Percentiles rank a stretch among this genome's conserved stretches.
These are phyloP conservation scores for Ethmia dodecea DNA, from an alignment of 2,888 invertebrate genomes.

Conservation along the genomic window DNA sequence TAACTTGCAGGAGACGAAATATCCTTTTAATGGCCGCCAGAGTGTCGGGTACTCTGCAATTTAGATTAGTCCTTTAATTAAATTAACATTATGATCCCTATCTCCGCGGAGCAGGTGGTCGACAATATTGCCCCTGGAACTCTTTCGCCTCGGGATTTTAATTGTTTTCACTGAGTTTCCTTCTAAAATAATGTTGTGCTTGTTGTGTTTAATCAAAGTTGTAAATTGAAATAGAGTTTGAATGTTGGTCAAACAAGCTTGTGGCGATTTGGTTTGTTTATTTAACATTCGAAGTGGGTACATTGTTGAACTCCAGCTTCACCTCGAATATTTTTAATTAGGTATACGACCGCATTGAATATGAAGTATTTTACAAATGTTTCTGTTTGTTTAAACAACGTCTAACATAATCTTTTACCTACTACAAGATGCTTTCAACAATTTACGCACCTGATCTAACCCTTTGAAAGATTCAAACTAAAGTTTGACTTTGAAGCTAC, in stretches of 20 bases:
- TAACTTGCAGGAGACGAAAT: slow-evolving; percentile 67
- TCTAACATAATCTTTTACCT: too few species aligned
- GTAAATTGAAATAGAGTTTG: too few species aligned
- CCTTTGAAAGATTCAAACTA: slow-evolving; percentile 21
- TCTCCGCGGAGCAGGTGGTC: slow-evolving; percentile 69
- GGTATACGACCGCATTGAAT: too few species aligned
- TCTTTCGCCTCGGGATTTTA: slow-evolving; percentile 51
- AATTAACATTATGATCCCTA: slow-evolving; percentile 77
- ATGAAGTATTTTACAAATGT: too few species aligned
- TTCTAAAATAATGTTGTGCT: neutral
- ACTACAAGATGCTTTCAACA: too few species aligned
- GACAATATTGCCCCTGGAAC: slow-evolving; percentile 60
- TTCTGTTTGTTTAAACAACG: too few species aligned
- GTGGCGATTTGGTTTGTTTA: too few species aligned
- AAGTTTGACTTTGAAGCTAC: slow-evolving; percentile 23
- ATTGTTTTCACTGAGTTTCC: slow-evolving; percentile 16
- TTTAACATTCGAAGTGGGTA: too few species aligned
- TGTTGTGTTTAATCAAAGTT: too few species aligned
- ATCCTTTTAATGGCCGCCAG: slow-evolving; percentile 72
- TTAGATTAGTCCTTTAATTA: slow-evolving; percentile 78
- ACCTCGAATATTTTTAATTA: too few species aligned
- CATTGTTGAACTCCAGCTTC: too few species aligned
- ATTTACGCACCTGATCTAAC: neutral
- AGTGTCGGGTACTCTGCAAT: slow-evolving; percentile 76
- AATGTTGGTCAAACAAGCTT: too few species aligned